A percentile compares a stretch with the other conserved stretches of the same genome.
Evolutionary conservation across 2,888 invertebrate species (phyloP).

Genomic region (Coelopa pilipes): DNA sequence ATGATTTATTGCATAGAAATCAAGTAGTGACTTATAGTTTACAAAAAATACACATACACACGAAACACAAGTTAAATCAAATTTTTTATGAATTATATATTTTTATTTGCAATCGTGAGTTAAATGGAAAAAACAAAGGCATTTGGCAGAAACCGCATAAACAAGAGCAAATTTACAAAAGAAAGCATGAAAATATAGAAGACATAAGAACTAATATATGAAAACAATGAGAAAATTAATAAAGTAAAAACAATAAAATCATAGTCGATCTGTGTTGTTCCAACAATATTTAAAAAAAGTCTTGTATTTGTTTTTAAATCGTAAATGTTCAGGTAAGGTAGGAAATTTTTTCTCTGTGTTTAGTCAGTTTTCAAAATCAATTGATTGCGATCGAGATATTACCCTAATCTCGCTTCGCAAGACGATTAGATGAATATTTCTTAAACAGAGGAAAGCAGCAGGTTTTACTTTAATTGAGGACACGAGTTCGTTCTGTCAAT

Average conservation of each 20-base stretch:
- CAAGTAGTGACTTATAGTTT: background rate
- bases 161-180: slow-evolving; percentile 25
- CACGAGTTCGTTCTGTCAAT: too few species aligned
- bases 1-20: too few species aligned
- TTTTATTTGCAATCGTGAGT: background rate
- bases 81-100: background rate
- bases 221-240: slow-evolving; percentile 30
- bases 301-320: background rate
- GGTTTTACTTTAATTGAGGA: too few species aligned
- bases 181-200: slow-evolving; percentile 11
- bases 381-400: too few species aligned
- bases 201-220: slow-evolving; percentile 25
- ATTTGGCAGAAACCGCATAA: background rate
- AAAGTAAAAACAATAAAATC: slow-evolving; percentile 41
- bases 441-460: too few species aligned
- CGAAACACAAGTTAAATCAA: background rate
- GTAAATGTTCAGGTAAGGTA: background rate
- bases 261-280: slow-evolving; percentile 46
- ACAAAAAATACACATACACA: background rate
- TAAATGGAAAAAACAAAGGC: background rate
- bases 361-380: too few species aligned
- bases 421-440: too few species aligned
- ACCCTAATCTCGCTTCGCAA: too few species aligned
- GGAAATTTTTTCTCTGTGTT: too few species aligned
- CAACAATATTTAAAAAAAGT: slow-evolving; percentile 25